Evolutionary conservation across 2,797 vertebrate species (phyloP).

Genomic region (Amazonetta brasiliensis): DNA sequence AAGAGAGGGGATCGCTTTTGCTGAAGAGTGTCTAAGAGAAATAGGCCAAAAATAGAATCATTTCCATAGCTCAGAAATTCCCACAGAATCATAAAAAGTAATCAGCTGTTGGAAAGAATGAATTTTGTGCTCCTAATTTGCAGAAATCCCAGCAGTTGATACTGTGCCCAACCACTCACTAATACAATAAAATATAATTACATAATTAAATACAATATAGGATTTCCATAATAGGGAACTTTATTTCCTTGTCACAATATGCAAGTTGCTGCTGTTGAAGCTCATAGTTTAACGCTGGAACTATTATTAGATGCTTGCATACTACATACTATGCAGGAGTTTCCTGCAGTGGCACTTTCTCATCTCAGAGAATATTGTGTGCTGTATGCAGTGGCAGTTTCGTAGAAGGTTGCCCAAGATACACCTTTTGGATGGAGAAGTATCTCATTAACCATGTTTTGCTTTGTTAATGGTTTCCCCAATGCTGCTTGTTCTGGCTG

Average conservation of each 20-base stretch:
- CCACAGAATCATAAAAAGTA: conserved; percentile 57
- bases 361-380: background rate
- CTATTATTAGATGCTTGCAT: background rate
- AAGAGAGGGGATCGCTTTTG: conserved; percentile 5
- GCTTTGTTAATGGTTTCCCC: background rate
- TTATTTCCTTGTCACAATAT: conserved; percentile 72
- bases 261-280: conserved; percentile 52
- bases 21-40: conserved; percentile 39
- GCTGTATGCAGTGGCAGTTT: conserved; percentile 25
- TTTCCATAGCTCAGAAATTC: conserved; percentile 41
- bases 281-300: background rate
- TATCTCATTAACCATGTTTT: background rate
- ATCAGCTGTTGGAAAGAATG: conserved; percentile 65
- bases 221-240: conserved; percentile 76
- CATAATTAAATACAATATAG: conserved; percentile 78
- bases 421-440: background rate
- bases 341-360: conserved; percentile 19
- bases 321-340: background rate
- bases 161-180: conserved; percentile 54
- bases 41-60: conserved; percentile 43
- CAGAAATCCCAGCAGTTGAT: conserved; percentile 56
- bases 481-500: background rate
- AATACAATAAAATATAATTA: conserved; percentile 78
- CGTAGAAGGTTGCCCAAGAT: conserved; percentile 33
- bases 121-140: conserved; percentile 61